These are phyloP conservation scores for Dione juno DNA, from an alignment of 2,888 invertebrate species.

Conservation along the genomic window DNA sequence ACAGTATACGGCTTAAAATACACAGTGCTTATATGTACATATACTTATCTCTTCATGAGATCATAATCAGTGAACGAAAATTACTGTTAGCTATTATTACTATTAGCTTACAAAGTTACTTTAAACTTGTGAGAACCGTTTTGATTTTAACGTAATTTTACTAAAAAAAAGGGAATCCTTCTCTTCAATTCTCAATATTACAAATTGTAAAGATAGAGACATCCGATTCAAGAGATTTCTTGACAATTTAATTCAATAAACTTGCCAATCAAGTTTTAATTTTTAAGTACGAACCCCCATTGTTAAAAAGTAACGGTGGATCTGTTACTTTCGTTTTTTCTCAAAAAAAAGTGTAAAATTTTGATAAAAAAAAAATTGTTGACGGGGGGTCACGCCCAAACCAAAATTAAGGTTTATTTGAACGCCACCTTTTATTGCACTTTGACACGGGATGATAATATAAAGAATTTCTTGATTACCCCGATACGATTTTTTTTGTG, in stretches of 20 bases:
- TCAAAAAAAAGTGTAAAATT: constrained; percentile 73
- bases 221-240: constrained; percentile 69
- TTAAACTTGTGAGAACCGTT: constrained; percentile 44
- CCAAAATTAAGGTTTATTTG: constrained; percentile 79
- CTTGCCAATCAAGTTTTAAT: constrained; percentile 81
- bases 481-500: constrained; percentile 63
- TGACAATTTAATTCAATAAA: constrained; percentile 62
- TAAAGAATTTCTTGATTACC: constrained; percentile 74
- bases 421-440: constrained; percentile 78
- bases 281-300: constrained; percentile 72
- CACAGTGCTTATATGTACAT: no score
- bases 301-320: constrained; percentile 54
- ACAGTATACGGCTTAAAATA: no score
- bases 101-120: constrained; percentile 6
- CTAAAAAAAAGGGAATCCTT: constrained; percentile 40
- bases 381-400: constrained; percentile 81
- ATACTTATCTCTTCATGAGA: background rate
- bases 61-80: background rate
- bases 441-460: constrained; percentile 76
- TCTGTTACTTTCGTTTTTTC: constrained; percentile 68
- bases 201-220: constrained; percentile 62
- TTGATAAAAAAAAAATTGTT: constrained; percentile 68
- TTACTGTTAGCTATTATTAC: constrained; percentile 7
- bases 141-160: constrained; percentile 30
- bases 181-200: constrained; percentile 43